These are phyloP conservation scores for Amphibalanus amphitrite DNA, from an alignment of 1,140 invertebrate species.

Conservation along the genomic window DNA sequence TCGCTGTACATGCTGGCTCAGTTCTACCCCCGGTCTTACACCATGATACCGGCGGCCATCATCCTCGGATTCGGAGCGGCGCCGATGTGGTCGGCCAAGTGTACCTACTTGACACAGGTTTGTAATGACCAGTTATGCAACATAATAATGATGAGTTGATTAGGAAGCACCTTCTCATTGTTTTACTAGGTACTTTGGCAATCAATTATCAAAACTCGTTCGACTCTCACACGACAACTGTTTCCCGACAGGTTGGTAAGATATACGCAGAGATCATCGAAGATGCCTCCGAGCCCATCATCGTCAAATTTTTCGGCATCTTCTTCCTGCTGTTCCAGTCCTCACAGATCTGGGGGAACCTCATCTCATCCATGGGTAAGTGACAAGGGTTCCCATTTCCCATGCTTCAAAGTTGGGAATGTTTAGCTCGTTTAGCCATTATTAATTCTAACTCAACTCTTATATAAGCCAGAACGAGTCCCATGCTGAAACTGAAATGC, in stretches of 20 bases:
- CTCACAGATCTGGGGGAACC: constrained; percentile 85
- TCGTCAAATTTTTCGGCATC: constrained; percentile 90
- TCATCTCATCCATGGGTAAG: constrained; percentile 83
- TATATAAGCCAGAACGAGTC: too few species aligned
- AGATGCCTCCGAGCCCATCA: constrained; percentile 68
- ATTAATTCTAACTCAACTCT: too few species aligned
- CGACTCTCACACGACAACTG: too few species aligned
- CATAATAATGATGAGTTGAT: too few species aligned
- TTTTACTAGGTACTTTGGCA: too few species aligned
- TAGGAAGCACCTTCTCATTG: too few species aligned
- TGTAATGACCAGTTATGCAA: too few species aligned
- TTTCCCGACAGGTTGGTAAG: constrained; percentile 15
- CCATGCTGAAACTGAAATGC: too few species aligned
- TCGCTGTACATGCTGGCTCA: constrained; percentile 83
- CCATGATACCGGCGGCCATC: constrained; percentile 77
- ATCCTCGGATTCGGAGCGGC: constrained; percentile 76
- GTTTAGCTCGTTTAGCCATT: too few species aligned
- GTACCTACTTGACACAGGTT: constrained; percentile 81
- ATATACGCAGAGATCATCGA: constrained; percentile 65
- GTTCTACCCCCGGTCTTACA: constrained; percentile 75
- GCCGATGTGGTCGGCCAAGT: constrained; percentile 91
- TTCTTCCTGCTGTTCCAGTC: constrained; percentile 96
- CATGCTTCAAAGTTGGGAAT: too few species aligned
- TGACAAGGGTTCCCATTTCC: too few species aligned
- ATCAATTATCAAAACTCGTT: too few species aligned